A percentile compares a stretch with the other conserved stretches of the same genome.
These are phyloP conservation scores for Hirundo rustica DNA, from an alignment of 2,797 vertebrate species.

Conservation along the genomic window DNA sequence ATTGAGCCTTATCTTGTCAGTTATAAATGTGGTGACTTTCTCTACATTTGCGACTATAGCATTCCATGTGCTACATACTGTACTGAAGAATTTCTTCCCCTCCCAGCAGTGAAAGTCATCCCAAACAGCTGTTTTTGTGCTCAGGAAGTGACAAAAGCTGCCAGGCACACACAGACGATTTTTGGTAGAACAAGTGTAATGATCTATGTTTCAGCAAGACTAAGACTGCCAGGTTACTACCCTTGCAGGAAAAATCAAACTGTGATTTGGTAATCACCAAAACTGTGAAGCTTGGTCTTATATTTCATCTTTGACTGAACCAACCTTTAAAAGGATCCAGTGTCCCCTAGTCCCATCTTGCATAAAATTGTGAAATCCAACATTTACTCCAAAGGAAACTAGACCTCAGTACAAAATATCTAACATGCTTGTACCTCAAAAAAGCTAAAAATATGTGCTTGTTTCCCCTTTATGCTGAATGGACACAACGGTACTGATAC, in stretches of 20 bases:
- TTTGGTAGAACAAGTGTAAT: neutral
- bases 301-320: neutral
- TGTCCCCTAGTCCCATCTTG: neutral
- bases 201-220: neutral
- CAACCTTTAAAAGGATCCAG: neutral
- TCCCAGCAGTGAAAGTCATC: neutral
- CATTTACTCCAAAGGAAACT: neutral
- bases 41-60: neutral
- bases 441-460: rapidly evolving
- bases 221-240: neutral
- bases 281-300: neutral
- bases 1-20: neutral
- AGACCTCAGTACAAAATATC: neutral
- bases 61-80: neutral
- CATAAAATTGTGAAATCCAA: neutral
- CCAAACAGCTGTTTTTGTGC: neutral
- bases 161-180: neutral
- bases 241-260: neutral
- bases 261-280: neutral
- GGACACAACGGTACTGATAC: neutral
- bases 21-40: neutral
- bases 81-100: neutral
- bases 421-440: neutral
- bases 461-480: neutral
- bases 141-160: neutral